phyloP scores from a whole-genome alignment of 2,888 invertebrate species.

The Lasius fuliginosus region DNA sequence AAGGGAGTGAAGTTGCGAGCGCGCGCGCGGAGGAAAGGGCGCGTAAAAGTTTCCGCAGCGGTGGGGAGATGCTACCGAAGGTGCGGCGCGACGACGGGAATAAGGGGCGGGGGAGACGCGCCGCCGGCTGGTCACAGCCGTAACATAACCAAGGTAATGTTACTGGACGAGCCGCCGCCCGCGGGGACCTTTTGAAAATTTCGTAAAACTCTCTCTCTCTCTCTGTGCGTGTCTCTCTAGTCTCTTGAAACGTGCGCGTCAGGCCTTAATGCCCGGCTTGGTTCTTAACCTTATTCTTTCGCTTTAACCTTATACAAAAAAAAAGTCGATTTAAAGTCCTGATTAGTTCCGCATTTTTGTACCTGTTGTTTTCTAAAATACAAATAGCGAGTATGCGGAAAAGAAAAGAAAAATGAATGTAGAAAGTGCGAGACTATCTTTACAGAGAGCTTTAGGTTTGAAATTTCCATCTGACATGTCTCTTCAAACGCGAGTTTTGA shows the following conservation, averaged over 20 bases:
- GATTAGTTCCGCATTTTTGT: not conserved
- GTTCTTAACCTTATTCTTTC: not conserved
- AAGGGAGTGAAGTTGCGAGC: not conserved
- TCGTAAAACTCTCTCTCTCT: constrained; percentile 16
- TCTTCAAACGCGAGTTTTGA: not conserved
- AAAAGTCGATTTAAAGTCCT: not conserved
- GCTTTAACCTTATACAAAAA: not conserved
- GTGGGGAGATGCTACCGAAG: constrained; percentile 57
- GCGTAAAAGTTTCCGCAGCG: constrained; percentile 73
- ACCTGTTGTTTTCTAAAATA: not conserved
- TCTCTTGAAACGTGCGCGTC: not conserved
- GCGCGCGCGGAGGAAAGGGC: constrained; percentile 30
- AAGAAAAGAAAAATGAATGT: not conserved
- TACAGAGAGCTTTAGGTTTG: not conserved
- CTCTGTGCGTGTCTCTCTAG: not conserved
- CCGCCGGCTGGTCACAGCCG: constrained; percentile 54
- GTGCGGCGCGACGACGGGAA: constrained; percentile 10
- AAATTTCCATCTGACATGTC: too few species aligned
- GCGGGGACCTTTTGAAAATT: constrained; percentile 68
- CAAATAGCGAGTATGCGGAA: not conserved
- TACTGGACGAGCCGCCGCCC: constrained; percentile 59
- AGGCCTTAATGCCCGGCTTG: not conserved
- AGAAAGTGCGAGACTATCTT: not conserved
- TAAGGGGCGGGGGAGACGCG: constrained; percentile 30
- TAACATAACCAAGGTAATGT: constrained; percentile 66